These are phyloP conservation scores for Malacoraja senta DNA, from an alignment of 2,797 vertebrate species.

Conservation along the genomic window DNA sequence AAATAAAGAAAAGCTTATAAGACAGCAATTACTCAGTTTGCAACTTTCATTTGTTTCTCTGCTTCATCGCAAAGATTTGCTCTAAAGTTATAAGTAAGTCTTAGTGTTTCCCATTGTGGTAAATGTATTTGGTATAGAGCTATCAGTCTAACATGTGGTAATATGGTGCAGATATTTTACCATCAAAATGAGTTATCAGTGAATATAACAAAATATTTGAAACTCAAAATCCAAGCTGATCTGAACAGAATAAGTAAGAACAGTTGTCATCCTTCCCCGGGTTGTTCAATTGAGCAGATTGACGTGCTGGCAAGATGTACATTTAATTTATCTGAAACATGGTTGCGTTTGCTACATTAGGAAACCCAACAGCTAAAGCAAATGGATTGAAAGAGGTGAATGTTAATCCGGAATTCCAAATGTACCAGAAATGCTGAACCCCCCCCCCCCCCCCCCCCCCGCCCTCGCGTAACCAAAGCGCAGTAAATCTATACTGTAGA, in stretches of 20 bases:
- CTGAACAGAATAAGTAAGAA: no score
- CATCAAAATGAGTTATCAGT: no score
- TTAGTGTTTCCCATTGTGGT: not conserved
- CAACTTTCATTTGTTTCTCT: not conserved
- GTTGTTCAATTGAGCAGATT: no score
- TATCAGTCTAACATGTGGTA: not conserved
- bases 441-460: not conserved
- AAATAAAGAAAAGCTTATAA: conserved; percentile 28
- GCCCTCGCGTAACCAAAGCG: not conserved
- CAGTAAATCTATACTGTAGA: not conserved
- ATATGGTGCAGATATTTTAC: not conserved
- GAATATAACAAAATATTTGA: no score
- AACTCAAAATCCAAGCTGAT: no score
- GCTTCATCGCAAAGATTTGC: not conserved
- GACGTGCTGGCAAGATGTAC: no score
- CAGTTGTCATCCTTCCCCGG: no score
- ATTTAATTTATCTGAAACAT: not conserved
- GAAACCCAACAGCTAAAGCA: not conserved
- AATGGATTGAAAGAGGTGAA: not conserved
- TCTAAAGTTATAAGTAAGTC: not conserved
- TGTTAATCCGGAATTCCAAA: not conserved
- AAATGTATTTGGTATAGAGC: not conserved
- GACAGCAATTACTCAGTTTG: not conserved
- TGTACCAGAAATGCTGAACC: not conserved
- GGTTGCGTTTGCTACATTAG: not conserved